A percentile compares a stretch with the other conserved stretches of the same genome.
Evolutionary conservation across 2,113 vertebrate species (phyloP).

Genomic region (Elachura formosa): DNA sequence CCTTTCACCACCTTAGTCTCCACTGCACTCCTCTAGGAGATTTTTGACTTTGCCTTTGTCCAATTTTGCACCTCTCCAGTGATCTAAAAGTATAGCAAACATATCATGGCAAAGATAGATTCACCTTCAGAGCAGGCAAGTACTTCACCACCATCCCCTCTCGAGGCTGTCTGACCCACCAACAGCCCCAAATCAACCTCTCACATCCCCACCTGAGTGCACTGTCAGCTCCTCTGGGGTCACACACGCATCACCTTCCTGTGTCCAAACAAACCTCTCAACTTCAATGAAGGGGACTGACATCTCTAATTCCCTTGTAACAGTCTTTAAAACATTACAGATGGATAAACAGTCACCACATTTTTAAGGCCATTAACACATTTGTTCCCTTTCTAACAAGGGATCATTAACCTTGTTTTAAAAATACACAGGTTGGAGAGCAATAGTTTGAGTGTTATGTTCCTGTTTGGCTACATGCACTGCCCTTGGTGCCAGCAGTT

Average conservation of each 20-base stretch:
- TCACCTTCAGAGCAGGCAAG: neutral
- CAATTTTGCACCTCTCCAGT: neutral
- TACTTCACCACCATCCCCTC: neutral
- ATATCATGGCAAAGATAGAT: neutral
- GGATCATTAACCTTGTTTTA: conserved; percentile 46
- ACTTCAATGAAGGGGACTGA: neutral
- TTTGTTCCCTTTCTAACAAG: neutral
- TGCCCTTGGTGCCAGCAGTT: conserved; percentile 25
- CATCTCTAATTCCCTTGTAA: neutral
- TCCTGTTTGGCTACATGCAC: neutral
- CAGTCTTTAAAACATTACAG: neutral
- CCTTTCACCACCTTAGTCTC: neutral
- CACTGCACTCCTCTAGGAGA: neutral
- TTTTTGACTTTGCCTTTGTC: neutral
- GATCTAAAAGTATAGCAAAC: neutral
- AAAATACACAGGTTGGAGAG: conserved; percentile 19
- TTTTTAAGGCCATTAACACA: neutral
- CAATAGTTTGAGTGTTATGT: neutral
- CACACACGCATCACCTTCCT: neutral
- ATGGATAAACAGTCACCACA: neutral
- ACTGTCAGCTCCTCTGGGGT: neutral
- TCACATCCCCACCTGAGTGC: neutral
- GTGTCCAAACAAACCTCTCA: neutral
- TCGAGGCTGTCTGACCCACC: neutral
- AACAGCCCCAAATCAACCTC: neutral